These are phyloP conservation scores for Trinectes maculatus DNA, from an alignment of 2,113 vertebrate genomes.

Conservation along the genomic window DNA sequence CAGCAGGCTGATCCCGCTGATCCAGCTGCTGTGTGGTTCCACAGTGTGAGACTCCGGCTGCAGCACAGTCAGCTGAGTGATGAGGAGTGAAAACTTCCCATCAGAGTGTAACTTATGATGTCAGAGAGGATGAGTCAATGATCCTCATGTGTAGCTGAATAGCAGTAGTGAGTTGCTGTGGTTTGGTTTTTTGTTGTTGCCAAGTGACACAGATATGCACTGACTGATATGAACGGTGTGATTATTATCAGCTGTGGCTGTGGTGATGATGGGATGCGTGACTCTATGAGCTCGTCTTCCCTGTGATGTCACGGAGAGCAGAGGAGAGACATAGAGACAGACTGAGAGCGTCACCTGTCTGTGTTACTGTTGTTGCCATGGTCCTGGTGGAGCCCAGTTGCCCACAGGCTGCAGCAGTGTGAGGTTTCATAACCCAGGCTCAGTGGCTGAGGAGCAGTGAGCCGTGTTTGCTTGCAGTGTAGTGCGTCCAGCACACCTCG, in stretches of 20 bases:
- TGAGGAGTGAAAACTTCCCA: conserved; percentile 25
- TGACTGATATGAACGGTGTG: conserved; percentile 1
- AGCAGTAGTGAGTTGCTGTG: conserved; percentile 4
- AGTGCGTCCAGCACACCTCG: conserved; percentile 12
- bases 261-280: neutral
- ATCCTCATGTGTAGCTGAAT: neutral
- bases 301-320: conserved; percentile 4
- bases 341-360: conserved; percentile 34
- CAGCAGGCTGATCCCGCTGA: conserved; percentile 17
- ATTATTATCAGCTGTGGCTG: too few species aligned
- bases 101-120: conserved; percentile 19
- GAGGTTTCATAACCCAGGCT: conserved; percentile 38
- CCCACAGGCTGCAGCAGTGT: conserved; percentile 41
- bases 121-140: neutral
- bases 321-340: neutral
- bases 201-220: neutral
- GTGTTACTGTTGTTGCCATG: conserved; percentile 25
- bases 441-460: conserved; percentile 17
- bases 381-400: conserved; percentile 34
- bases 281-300: neutral
- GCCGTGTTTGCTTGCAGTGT: conserved; percentile 43
- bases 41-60: conserved; percentile 30
- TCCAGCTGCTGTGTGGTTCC: conserved; percentile 7
- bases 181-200: neutral
- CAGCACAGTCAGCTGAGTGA: neutral